Percentiles rank a stretch among this genome's conserved stretches.
Conservation (phyloP, 2,888 invertebrate genomes). For the Ormyrus thymus region DNA sequence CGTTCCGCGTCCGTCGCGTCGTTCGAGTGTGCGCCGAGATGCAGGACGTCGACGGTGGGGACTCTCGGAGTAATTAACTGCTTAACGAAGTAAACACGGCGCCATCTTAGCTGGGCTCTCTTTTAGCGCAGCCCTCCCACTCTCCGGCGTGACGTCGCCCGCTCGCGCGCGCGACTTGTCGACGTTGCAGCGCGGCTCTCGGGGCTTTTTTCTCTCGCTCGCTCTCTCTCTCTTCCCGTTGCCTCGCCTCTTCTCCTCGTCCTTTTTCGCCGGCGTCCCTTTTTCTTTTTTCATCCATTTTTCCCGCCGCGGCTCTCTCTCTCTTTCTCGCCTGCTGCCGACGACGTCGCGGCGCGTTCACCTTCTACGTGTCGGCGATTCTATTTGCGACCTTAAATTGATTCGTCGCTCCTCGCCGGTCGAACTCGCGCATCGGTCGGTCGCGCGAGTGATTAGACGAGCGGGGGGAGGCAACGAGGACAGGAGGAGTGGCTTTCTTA, state of each 20-base stretch:
- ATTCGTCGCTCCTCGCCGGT: constrained; percentile 59
- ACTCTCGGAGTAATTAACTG: constrained; percentile 73
- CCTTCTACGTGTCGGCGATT: constrained; percentile 59
- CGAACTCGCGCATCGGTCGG: constrained; percentile 22
- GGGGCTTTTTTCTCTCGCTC: neutral
- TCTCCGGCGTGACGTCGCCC: constrained; percentile 10
- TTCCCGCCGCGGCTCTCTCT: neutral
- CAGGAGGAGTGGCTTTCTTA: constrained; percentile 41
- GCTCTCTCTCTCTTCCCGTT: neutral
- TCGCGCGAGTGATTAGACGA: constrained; percentile 39
- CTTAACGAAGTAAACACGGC: constrained; percentile 75
- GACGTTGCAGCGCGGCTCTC: constrained; percentile 26
- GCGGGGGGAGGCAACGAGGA: neutral
- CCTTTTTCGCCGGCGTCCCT: neutral
- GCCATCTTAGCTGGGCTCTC: constrained; percentile 71
- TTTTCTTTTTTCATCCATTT: neutral
- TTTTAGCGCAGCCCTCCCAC: constrained; percentile 40
- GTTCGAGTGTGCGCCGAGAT: constrained; percentile 59
- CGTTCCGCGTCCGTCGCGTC: constrained; percentile 63
- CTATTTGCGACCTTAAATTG: constrained; percentile 70
- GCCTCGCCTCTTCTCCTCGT: neutral
- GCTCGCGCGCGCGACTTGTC: constrained; percentile 49
- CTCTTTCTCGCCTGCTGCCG: constrained; percentile 7
- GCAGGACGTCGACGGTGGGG: constrained; percentile 61
- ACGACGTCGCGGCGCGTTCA: constrained; percentile 1